A percentile compares a stretch with the other conserved stretches of the same genome.
Conservation (phyloP, 2,113 vertebrate genomes). For the Edolisoma coerulescens region DNA sequence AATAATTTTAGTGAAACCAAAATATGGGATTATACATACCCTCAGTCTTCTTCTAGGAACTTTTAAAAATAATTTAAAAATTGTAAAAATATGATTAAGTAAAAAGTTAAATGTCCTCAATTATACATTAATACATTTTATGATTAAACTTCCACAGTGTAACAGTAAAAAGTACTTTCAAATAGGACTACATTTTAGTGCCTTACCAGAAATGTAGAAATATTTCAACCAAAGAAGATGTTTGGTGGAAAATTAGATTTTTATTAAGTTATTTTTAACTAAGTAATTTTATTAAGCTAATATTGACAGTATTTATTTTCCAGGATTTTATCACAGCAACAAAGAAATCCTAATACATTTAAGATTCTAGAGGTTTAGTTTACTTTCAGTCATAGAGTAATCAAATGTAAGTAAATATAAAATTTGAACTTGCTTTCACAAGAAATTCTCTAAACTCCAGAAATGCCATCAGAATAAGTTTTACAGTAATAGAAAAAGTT, state of each 20-base stretch:
- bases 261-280: neutral
- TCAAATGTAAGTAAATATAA: neutral
- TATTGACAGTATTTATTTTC: neutral
- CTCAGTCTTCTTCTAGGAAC: neutral
- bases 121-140: neutral
- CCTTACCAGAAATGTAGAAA: neutral
- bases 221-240: neutral
- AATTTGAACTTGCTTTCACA: neutral
- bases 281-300: neutral
- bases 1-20: neutral
- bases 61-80: neutral
- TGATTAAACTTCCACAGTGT: neutral
- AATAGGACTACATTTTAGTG: neutral
- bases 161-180: neutral
- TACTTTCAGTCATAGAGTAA: neutral
- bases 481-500: neutral
- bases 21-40: neutral
- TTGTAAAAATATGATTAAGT: neutral
- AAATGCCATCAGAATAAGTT: neutral
- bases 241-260: neutral
- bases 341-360: neutral
- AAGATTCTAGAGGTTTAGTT: neutral
- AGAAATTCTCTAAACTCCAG: neutral
- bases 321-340: neutral
- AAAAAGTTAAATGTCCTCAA: neutral